Conservation (phyloP, 2,113 vertebrate species). For the Xiphorhynchus elegans region DNA sequence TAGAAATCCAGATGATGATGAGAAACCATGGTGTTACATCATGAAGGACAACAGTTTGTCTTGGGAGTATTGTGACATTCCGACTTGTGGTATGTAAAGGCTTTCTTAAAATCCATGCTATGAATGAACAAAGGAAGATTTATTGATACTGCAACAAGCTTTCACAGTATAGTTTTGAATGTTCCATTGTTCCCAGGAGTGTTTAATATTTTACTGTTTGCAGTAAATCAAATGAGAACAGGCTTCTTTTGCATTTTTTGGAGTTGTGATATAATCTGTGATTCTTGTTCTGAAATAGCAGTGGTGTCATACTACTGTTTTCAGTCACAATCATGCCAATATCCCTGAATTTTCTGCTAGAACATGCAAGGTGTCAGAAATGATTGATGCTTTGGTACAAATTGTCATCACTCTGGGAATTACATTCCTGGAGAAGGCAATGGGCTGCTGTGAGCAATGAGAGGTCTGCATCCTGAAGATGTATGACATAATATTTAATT, state of each 20-base stretch:
- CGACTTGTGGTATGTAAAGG: conserved; percentile 74
- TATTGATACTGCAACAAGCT: neutral
- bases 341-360: neutral
- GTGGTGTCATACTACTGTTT: neutral
- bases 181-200: neutral
- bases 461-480: neutral
- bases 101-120: neutral
- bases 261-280: neutral
- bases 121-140: neutral
- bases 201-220: neutral
- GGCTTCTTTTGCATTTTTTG: neutral
- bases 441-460: neutral
- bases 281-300: neutral
- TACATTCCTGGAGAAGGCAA: neutral
- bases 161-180: neutral
- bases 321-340: neutral
- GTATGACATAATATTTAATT: neutral
- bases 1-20: conserved; percentile 91
- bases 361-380: neutral
- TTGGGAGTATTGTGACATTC: conserved; percentile 89
- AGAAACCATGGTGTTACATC: conserved; percentile 91
- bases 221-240: neutral
- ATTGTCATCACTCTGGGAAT: neutral
- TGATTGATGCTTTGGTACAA: neutral
- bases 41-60: conserved; percentile 81